Conservation (phyloP, 2,113 vertebrate genomes). For the Nibea coibor region DNA sequence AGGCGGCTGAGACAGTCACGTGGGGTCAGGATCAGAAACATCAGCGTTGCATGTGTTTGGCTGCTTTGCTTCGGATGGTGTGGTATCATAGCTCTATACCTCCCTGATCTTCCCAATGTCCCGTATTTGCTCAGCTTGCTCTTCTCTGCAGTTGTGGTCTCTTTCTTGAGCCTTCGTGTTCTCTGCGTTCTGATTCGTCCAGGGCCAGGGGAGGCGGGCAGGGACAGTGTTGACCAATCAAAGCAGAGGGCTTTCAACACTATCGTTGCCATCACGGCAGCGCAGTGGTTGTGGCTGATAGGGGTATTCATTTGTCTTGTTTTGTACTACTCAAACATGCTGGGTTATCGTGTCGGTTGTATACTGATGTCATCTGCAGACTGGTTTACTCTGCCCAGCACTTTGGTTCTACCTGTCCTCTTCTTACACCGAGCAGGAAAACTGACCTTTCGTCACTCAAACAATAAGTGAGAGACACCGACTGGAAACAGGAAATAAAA, state of each 20-base stretch:
- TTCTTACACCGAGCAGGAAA: slow-evolving; percentile 22
- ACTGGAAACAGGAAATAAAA: too few species aligned
- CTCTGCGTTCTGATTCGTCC: slow-evolving; percentile 47
- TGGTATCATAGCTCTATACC: accelerated
- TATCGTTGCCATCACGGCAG: slow-evolving; percentile 1
- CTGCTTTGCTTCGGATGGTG: not conserved
- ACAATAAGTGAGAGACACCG: too few species aligned
- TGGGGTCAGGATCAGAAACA: slow-evolving; percentile 29
- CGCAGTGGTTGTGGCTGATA: not conserved
- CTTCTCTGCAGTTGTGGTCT: not conserved
- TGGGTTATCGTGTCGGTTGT: accelerated
- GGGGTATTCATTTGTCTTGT: not conserved
- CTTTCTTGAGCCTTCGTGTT: slow-evolving; percentile 36
- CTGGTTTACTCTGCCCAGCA: slow-evolving; percentile 10
- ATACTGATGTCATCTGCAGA: accelerated
- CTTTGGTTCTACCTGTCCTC: slow-evolving; percentile 21
- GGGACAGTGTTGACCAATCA: not conserved
- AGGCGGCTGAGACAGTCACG: not conserved
- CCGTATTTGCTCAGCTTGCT: not conserved
- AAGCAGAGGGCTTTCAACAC: slow-evolving; percentile 51
- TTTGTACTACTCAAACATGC: accelerated
- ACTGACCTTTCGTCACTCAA: not conserved
- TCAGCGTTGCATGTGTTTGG: slow-evolving; percentile 11
- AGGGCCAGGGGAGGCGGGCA: not conserved
- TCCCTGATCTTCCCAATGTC: accelerated